These are phyloP conservation scores for Mesochorus sp. DNA, from an alignment of 2,888 invertebrate species.

Conservation along the genomic window DNA sequence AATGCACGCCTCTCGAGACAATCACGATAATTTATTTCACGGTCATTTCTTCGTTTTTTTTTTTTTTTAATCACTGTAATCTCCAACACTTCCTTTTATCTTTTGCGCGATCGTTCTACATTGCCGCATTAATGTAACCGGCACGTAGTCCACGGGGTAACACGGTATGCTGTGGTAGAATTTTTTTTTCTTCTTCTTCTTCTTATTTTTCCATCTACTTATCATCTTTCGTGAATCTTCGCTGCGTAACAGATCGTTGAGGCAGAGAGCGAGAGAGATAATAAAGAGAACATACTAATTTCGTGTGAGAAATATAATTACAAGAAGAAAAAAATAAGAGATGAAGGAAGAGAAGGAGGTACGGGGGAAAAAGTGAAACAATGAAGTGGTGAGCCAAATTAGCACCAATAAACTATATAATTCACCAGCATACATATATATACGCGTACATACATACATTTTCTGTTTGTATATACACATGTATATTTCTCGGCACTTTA, in stretches of 20 bases:
- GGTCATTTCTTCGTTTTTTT: background rate
- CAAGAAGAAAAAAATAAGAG: background rate
- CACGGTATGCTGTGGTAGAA: background rate
- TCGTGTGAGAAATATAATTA: background rate
- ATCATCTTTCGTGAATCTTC: conserved; percentile 47
- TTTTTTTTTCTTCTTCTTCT: conserved; percentile 7
- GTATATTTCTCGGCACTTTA: conserved; percentile 57
- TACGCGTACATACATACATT: background rate
- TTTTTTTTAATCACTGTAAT: conserved; percentile 56
- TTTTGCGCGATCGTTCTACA: conserved; percentile 49
- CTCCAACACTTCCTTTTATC: conserved; percentile 46
- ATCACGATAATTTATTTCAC: conserved; percentile 33
- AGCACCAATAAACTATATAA: conserved; percentile 7
- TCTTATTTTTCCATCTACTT: conserved; percentile 12
- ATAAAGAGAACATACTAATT: conserved; percentile 2
- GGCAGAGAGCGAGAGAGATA: background rate
- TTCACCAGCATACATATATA: background rate
- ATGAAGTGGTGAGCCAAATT: conserved; percentile 12
- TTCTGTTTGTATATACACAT: background rate
- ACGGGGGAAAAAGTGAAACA: conserved; percentile 13
- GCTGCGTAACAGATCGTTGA: conserved; percentile 23
- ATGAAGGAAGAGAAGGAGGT: background rate
- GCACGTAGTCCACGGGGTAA: background rate
- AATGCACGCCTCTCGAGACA: conserved; percentile 5
- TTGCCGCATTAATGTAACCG: conserved; percentile 12